Percentiles rank a stretch among this genome's conserved stretches.
Conservation (phyloP, 2,113 vertebrate genomes). For the Onychostoma macrolepis region DNA sequence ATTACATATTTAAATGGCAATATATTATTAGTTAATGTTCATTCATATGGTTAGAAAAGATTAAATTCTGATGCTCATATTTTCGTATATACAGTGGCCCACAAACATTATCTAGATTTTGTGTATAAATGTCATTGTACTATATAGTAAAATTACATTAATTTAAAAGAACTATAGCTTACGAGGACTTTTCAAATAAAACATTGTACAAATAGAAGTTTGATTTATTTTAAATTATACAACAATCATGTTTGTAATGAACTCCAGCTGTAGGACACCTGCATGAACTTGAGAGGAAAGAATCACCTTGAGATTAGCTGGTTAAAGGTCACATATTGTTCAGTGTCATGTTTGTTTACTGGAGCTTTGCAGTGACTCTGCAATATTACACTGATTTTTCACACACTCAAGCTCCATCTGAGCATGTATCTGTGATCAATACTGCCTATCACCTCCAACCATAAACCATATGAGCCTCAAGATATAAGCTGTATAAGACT, state of each 20-base stretch:
- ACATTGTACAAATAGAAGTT: not conserved
- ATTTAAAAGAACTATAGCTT: not conserved
- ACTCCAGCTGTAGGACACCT: not conserved
- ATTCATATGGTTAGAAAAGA: not conserved
- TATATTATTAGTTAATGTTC: not conserved
- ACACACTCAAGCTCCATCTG: not conserved
- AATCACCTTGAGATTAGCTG: not conserved
- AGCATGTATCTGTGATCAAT: not conserved
- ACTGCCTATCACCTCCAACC: not conserved
- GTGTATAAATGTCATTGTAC: not conserved
- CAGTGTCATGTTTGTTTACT: conserved; percentile 9
- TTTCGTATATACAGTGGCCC: not conserved
- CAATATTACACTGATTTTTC: not conserved
- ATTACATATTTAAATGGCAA: not conserved
- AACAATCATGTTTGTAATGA: not conserved
- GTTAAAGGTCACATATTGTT: not conserved
- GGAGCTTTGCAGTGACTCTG: not conserved
- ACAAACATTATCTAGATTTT: not conserved
- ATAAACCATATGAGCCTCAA: not conserved
- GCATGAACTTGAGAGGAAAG: not conserved
- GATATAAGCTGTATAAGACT: not conserved
- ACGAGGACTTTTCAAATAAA: not conserved
- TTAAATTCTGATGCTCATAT: not conserved
- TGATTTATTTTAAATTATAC: not conserved
- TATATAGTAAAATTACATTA: not conserved